Evolutionary conservation across 1,140 invertebrate species (phyloP).

Genomic region (Euwallacea fornicatus): DNA sequence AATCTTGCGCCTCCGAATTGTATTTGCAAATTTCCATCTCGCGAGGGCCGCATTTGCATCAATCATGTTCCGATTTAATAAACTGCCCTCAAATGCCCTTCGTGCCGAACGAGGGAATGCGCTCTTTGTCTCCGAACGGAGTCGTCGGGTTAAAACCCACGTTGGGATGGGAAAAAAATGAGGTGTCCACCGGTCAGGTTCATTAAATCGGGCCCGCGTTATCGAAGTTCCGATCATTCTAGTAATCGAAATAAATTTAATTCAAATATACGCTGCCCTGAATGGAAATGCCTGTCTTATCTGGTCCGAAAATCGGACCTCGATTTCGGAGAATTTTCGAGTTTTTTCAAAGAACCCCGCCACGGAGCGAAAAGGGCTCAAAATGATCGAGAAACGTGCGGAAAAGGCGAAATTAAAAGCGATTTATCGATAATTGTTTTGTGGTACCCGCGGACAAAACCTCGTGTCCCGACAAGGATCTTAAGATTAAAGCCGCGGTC

Average conservation of each 20-base stretch:
- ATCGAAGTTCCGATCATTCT: constrained; percentile 26
- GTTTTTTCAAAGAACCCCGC: constrained; percentile 33
- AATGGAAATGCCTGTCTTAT: constrained; percentile 35
- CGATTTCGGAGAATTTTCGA: constrained; percentile 30
- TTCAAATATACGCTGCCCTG: not conserved
- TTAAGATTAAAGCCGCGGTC: constrained; percentile 26
- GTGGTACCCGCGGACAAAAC: constrained; percentile 11
- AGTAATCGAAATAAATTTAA: constrained; percentile 31
- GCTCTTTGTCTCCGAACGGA: too few species aligned
- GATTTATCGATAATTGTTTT: constrained; percentile 19
- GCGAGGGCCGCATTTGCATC: not conserved
- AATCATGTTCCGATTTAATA: constrained; percentile 4
- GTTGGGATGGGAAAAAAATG: too few species aligned
- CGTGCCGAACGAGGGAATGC: too few species aligned
- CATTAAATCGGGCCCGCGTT: constrained; percentile 22
- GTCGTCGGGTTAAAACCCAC: too few species aligned
- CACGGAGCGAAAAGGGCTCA: not conserved
- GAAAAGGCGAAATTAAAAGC: constrained; percentile 26
- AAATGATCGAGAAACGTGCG: not conserved
- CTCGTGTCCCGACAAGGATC: constrained; percentile 19
- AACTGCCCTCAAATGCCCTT: not conserved
- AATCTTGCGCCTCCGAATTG: constrained; percentile 1
- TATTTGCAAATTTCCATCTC: constrained; percentile 3
- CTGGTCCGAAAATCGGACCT: constrained; percentile 18
- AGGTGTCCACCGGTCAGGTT: too few species aligned